Conservation (phyloP, 1,140 invertebrate genomes). For the Coenobita brevimanus region DNA sequence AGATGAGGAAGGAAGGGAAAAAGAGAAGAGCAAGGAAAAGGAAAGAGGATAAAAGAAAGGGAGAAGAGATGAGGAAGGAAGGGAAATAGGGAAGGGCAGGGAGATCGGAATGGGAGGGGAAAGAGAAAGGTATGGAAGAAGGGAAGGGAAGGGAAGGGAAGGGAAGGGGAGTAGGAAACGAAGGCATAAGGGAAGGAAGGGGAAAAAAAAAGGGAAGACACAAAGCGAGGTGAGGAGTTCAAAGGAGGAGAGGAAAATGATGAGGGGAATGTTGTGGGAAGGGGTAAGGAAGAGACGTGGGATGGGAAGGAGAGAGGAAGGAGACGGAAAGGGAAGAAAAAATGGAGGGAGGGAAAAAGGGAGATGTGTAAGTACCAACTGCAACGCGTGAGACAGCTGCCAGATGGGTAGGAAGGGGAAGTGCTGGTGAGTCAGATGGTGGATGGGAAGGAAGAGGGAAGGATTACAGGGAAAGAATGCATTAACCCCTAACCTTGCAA, state of each 20-base stretch:
- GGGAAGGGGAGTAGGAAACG: background rate
- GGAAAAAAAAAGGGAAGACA: background rate
- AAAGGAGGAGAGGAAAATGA: background rate
- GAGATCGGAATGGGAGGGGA: no score
- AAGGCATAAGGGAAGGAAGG: background rate
- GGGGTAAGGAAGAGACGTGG: background rate
- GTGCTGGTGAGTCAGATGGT: background rate
- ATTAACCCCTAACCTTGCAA: no score
- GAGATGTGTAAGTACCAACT: background rate
- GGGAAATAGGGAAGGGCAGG: no score
- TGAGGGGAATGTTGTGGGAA: background rate
- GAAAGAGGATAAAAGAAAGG: no score
- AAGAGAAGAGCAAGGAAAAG: no score
- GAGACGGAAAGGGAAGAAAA: background rate
- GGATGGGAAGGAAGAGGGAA: background rate
- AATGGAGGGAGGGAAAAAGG: background rate
- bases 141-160: no score
- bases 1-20: no score
- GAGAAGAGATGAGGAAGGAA: no score
- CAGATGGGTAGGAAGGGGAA: background rate
- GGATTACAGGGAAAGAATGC: background rate
- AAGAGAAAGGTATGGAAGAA: no score
- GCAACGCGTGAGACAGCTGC: no score
- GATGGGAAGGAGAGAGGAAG: background rate
- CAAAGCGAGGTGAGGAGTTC: background rate